Evolutionary conservation across 2,797 vertebrate species (phyloP).

Genomic region (Amazonetta brasiliensis): DNA sequence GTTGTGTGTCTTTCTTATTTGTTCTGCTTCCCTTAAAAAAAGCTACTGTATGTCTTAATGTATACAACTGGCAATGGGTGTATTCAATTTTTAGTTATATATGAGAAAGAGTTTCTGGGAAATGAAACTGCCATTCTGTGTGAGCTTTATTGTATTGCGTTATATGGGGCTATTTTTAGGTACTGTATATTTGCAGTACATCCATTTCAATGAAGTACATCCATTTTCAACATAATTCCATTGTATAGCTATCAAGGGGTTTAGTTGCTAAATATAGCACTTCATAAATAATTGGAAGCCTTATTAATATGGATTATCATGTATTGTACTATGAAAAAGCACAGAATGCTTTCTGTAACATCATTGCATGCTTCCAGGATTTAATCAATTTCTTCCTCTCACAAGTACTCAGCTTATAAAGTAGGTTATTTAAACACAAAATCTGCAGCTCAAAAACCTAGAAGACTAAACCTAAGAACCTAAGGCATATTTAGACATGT

Average conservation of each 20-base stretch:
- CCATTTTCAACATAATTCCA: conserved; percentile 71
- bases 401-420: conserved; percentile 49
- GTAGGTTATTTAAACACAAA: conserved; percentile 43
- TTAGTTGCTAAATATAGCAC: conserved; percentile 69
- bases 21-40: conserved; percentile 8
- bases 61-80: conserved; percentile 7
- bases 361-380: conserved; percentile 70
- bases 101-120: conserved; percentile 32
- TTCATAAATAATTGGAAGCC: conserved; percentile 70
- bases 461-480: conserved; percentile 2
- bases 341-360: conserved; percentile 62
- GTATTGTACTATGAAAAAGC: conserved; percentile 48
- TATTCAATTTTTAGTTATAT: conserved; percentile 26
- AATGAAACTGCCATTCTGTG: conserved; percentile 51
- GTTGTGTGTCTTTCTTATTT: conserved; percentile 55
- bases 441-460: not conserved
- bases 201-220: conserved; percentile 69
- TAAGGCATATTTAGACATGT: not conserved
- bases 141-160: conserved; percentile 33
- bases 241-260: conserved; percentile 62
- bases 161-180: conserved; percentile 45
- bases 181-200: conserved; percentile 60
- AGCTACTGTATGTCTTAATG: not conserved
- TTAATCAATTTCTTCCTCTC: conserved; percentile 70
- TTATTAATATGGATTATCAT: conserved; percentile 73